These are phyloP conservation scores for Dreissena rostriformis DNA, from an alignment of 1,140 invertebrate species.

Conservation along the genomic window DNA sequence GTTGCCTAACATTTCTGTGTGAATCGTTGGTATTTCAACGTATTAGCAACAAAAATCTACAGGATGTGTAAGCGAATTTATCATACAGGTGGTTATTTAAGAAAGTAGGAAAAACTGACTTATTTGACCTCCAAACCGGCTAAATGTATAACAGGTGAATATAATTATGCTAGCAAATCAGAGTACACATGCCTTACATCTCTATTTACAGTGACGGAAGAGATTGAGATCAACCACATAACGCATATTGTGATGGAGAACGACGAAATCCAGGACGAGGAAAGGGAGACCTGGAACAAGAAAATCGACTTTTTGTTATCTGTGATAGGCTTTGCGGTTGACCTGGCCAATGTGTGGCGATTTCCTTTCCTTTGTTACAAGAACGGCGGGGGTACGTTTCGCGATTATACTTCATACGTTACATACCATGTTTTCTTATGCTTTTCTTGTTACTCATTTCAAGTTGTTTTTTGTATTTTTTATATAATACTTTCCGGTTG, in stretches of 20 bases:
- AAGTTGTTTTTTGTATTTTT: background rate
- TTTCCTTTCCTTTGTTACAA: conserved; percentile 83
- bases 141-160: background rate
- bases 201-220: conserved; percentile 28
- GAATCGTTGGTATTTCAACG: no score
- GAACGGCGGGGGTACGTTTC: conserved; percentile 74
- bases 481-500: background rate
- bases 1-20: no score
- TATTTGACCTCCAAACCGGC: background rate
- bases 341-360: conserved; percentile 90
- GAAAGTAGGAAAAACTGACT: background rate
- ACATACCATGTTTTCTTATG: background rate
- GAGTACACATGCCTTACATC: background rate
- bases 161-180: background rate
- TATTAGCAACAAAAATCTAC: background rate
- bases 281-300: conserved; percentile 84
- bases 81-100: background rate
- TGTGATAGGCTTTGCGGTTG: conserved; percentile 93
- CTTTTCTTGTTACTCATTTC: background rate
- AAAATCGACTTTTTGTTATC: conserved; percentile 94
- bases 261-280: conserved; percentile 38
- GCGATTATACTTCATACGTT: background rate
- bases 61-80: background rate
- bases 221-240: conserved; percentile 34
- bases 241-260: conserved; percentile 38